Evolutionary conservation across 1,140 invertebrate genomes (phyloP), one percentile per base, ranked within the genome.

Genomic region (Lepeophtheirus salmonis): DNA sequence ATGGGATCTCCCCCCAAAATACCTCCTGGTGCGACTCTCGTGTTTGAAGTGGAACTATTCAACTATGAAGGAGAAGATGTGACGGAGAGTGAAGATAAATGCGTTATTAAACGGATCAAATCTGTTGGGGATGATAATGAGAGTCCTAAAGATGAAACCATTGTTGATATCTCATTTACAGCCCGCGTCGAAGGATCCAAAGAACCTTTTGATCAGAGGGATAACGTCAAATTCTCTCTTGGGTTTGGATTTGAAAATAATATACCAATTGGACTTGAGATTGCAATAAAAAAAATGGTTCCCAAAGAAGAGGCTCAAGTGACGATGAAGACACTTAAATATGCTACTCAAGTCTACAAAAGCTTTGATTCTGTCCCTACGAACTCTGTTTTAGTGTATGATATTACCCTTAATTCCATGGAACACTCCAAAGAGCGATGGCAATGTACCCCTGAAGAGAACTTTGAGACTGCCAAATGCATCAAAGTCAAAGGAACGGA

Each of bases 1-100:
- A 68, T 67, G 54, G 92, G 91, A 24, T 83, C 79, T 68, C 83
- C 84, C 1, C 88, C 89, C 20, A 84, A 80, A 67, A 97, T 97
- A 66, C 90, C 89, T 18, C 79, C 84, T n/a, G 79, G 91, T 73
- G 70, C 90, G 0, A 94, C 87, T 1, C 73, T 98, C 2, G 78
- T 88, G 63, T 89, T 96, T 79, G 89, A 95, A 75, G 86, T 94
- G 70, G 88, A 91, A 74, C 78, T 91, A 69, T 74, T 89, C 24
- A 77, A 79, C 62, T 92, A 86, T 85, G 73, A 77, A 67, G 79
- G 81, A 53, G 87, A 94, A 75, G 91, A 97, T 75, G 65, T 96
- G 10, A 86, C 84, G 65, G 79, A 81, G 1, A 77, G 80, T 50
- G 82, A 84, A 68, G 86, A 92, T 74, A 82, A 80, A 62, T 80